Percentiles rank a stretch among this genome's conserved stretches.
Conservation (phyloP, 2,888 invertebrate genomes). For the Galerucella nymphaeae region DNA sequence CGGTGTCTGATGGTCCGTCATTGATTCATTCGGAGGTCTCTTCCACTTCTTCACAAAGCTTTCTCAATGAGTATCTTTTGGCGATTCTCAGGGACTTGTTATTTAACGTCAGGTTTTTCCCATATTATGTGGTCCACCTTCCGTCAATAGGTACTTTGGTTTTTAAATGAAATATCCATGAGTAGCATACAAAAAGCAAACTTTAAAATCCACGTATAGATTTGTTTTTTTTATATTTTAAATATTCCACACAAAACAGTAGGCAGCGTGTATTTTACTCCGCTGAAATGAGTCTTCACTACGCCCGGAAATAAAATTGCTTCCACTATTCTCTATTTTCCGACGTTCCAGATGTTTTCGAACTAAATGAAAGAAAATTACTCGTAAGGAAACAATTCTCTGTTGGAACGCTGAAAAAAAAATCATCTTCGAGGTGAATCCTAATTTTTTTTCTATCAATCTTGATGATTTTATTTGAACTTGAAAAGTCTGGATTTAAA, state of each 20-base stretch:
- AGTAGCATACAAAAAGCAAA: neutral
- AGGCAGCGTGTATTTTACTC: neutral
- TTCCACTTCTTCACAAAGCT: too few species aligned
- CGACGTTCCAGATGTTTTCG: conserved; percentile 29
- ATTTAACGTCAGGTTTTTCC: too few species aligned
- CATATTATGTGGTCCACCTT: too few species aligned
- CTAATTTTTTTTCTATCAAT: conserved; percentile 16
- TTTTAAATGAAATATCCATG: too few species aligned
- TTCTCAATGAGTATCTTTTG: too few species aligned
- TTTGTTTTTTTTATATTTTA: neutral
- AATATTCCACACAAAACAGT: neutral
- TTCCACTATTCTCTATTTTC: conserved; percentile 29
- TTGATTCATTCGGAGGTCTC: too few species aligned
- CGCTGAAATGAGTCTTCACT: neutral
- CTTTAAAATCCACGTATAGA: neutral
- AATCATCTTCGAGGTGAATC: conserved; percentile 25
- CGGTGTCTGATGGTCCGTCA: too few species aligned
- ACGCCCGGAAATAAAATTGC: conserved; percentile 25
- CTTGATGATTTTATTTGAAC: neutral
- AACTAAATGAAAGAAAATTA: conserved; percentile 31
- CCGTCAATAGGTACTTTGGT: too few species aligned
- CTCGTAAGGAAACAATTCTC: conserved; percentile 29
- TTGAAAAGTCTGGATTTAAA: neutral
- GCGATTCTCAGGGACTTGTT: too few species aligned
- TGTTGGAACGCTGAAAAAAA: conserved; percentile 23